These are phyloP conservation scores for Falco rusticolus DNA, from an alignment of 2,797 vertebrate genomes.

Conservation along the genomic window DNA sequence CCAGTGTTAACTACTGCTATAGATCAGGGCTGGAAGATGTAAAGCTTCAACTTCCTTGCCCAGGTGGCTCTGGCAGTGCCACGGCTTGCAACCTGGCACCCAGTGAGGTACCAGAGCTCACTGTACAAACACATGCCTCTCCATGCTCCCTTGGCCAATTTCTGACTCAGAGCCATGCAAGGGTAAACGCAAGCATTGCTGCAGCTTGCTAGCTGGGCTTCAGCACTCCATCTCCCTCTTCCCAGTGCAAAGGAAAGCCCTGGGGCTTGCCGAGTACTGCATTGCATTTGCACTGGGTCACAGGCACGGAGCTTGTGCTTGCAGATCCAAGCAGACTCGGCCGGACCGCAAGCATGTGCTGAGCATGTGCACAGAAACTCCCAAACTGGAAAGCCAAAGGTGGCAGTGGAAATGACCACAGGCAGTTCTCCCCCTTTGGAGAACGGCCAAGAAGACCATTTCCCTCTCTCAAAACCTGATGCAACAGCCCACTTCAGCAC, in stretches of 20 bases:
- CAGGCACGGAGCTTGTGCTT: background rate
- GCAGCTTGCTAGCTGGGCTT: background rate
- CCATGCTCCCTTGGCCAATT: background rate
- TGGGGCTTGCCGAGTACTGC: background rate
- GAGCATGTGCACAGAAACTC: background rate
- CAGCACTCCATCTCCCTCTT: background rate
- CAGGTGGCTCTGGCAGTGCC: background rate
- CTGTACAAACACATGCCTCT: background rate
- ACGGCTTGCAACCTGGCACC: background rate
- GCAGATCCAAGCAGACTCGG: background rate
- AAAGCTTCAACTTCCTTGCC: background rate
- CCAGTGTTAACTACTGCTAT: background rate
- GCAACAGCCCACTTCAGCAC: background rate
- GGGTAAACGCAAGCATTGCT: background rate
- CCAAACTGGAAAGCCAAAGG: background rate
- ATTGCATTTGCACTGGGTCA: background rate
- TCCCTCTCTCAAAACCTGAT: background rate
- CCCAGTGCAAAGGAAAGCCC: background rate
- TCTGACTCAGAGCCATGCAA: background rate
- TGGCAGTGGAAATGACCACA: accelerated
- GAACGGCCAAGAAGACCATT: background rate
- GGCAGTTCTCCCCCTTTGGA: background rate
- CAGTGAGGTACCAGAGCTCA: background rate
- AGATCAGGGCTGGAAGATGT: background rate
- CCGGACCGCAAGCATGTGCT: background rate